Evolutionary conservation across 2,113 vertebrate genomes (phyloP), one percentile per base, ranked within the genome.

Genomic region (Callopanchax toddi): DNA sequence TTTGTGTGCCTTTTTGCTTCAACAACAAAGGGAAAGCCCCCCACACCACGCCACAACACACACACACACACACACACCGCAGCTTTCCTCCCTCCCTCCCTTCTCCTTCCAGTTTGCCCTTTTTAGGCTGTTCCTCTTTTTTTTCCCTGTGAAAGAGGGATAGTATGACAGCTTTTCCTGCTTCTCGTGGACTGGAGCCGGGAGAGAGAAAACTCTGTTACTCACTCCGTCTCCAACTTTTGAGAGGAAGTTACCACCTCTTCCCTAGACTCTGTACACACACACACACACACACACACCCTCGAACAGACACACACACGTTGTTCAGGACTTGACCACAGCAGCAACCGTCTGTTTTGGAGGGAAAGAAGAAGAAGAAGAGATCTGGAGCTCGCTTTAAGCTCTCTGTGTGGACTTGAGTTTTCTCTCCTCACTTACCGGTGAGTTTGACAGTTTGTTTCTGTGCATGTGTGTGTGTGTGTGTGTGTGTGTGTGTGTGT

Each of bases 121-220:
- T 92, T 92, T 93, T 91, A 87, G 89, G 91, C 83, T 83, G 87
- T 91, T 91, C 92, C 89, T 90, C 55, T 76, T 87, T 85, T 79
- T 84, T 52, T 59, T 48, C 39, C 69, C 42, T 83, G 46, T 71
- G 73, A 69, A 76, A 51, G 86, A 71, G 81, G 86, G 83, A 79
- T 89, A 85, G 88, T 84, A 78, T 85, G 89, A 90, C 91, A 87
- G 86, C 81, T 82, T 89, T 91, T 91, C 86, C 88, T 91, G 87
- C 91, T 83, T 64, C 80, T 85, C 43, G 77, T 84, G 61, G 67
- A 74, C 72, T 85, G 76, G 71, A 87, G 77, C 72, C 29, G 72
- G 74, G 76, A 89, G 82, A 78, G 78, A 81, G 73, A 85, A 75
- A 83, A 79, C 75, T 83, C 75, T 84, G 71, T 91, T 85, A 74